phyloP scores from a whole-genome alignment of 2,113 vertebrate species.

The Mungos mungo region DNA sequence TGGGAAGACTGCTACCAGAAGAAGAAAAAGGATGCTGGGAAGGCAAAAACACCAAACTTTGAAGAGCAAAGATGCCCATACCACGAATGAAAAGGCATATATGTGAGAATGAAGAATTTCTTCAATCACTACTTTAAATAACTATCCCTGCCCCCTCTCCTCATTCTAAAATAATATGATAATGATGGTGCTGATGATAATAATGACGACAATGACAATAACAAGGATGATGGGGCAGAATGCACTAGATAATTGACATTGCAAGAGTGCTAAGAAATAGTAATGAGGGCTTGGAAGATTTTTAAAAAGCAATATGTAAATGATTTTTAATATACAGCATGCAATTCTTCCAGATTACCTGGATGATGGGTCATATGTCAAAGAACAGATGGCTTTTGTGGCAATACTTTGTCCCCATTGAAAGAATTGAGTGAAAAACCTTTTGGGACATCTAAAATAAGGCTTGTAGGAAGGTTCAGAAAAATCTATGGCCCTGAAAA shows the following conservation, averaged over 20 bases:
- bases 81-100: background rate
- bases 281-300: background rate
- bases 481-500: background rate
- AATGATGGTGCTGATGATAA: background rate
- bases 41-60: background rate
- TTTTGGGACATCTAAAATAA: background rate
- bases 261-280: background rate
- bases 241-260: background rate
- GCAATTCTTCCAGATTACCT: background rate
- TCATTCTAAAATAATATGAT: background rate
- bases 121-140: background rate
- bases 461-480: background rate
- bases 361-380: background rate
- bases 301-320: background rate
- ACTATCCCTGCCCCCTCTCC: background rate
- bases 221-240: background rate
- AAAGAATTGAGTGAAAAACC: background rate
- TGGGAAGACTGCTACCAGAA: background rate
- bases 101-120: background rate
- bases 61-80: background rate
- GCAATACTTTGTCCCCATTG: background rate
- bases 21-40: background rate
- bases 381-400: background rate
- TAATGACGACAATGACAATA: no score
- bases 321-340: background rate